Evolutionary conservation across 2,888 invertebrate genomes (phyloP), one percentile per base, ranked within the genome.

Genomic region (Drosophila kambysellisi): DNA sequence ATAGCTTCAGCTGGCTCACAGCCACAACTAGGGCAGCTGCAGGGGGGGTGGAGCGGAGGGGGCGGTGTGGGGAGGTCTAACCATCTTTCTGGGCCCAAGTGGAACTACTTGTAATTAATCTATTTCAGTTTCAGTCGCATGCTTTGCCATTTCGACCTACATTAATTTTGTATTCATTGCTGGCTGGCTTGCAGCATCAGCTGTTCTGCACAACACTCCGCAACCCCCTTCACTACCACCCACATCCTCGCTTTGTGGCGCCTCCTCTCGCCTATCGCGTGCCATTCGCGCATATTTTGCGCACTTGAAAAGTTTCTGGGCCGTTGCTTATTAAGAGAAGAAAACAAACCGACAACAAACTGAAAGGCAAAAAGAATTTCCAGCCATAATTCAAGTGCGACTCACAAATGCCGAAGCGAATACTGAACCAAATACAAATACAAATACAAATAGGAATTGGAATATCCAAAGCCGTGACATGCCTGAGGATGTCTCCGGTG

Each of bases 111-210:
- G 83, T 83, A 86, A 86, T 86, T 86, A 86, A 86, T 86, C 85
- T 86, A 86, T 86, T 86, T 88, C 85, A 88, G 78, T 83, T 88
- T 74, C 85, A 85, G 77, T 78, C 78, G 78, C 81, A 78, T 80
- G 76, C 88, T 52, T 82, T 78, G 73, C 86, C 78, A 88, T 83
- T 86, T 86, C 86, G 85, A 86, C 85, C 88, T 88, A 88, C 85
- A 86, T 86, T 86, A 83, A 88, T 86, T 86, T 88, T 73, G 81
- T 83, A 85, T 88, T 88, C 85, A 88, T 85, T 85, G 78, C 70
- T 62, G 60, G 71, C 73, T 53, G 53, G 54, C 12, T 59, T 74
- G 79, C 83, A 81, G 85, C 85, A 85, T 85, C 85, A 88, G 88
- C 81, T 81, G 81, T 78, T 83, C 39, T 53, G 61, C 62, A 35